A percentile compares a stretch with the other conserved stretches of the same genome.
Evolutionary conservation across 1,140 invertebrate genomes (phyloP).

Genomic region (Tribolium madens): DNA sequence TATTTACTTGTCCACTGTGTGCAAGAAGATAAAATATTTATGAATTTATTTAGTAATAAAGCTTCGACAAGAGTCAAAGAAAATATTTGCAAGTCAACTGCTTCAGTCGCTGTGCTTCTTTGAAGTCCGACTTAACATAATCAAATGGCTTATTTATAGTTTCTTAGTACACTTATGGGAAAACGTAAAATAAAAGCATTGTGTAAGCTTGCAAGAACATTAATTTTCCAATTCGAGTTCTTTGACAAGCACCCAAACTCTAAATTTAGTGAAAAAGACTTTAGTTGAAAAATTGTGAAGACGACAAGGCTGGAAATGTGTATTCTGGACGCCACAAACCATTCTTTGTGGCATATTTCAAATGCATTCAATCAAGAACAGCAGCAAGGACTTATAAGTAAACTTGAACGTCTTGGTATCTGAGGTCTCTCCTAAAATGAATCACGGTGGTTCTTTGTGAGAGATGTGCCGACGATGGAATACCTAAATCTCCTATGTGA

Average conservation of each 20-base stretch:
- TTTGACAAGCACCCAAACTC: neutral
- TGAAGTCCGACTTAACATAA: neutral
- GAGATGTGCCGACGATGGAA: neutral
- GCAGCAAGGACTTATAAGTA: constrained; percentile 23
- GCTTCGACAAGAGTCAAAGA: neutral
- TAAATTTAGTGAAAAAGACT: neutral
- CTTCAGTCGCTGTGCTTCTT: constrained; percentile 12
- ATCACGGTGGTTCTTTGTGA: neutral
- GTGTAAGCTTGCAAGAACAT: constrained; percentile 4
- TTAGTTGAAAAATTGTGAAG: neutral
- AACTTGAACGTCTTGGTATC: constrained; percentile 15
- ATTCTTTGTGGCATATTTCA: neutral
- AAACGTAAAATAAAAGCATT: constrained; percentile 26
- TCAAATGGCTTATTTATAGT: constrained; percentile 29
- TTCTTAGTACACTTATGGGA: constrained; percentile 11
- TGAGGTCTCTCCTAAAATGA: constrained; percentile 12
- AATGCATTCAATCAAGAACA: constrained; percentile 7
- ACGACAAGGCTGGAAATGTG: neutral
- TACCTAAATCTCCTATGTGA: neutral
- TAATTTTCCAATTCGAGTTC: neutral
- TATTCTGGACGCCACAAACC: neutral
- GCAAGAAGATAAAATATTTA: constrained; percentile 4
- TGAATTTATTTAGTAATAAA: constrained; percentile 21
- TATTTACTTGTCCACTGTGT: neutral
- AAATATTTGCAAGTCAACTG: constrained; percentile 31